A percentile compares a stretch with the other conserved stretches of the same genome.
phyloP scores from a whole-genome alignment of 2,797 vertebrate genomes.

The Neomorphus geoffroyi region DNA sequence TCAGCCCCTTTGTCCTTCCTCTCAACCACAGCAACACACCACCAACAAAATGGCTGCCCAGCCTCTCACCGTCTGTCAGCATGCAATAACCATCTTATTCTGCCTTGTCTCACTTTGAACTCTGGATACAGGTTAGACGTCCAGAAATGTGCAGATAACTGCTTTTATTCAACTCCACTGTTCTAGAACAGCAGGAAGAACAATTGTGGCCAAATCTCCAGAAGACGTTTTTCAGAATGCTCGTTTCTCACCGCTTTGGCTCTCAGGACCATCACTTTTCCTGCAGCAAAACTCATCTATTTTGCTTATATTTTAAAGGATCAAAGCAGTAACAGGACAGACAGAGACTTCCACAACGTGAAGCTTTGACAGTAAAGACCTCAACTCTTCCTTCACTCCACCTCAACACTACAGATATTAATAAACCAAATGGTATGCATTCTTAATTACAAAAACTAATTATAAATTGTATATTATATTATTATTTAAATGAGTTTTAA shows the following conservation, averaged over 20 bases:
- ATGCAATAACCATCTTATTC: background rate
- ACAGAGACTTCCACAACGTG: background rate
- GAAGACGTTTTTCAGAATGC: background rate
- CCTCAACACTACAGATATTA: background rate
- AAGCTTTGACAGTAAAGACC: background rate
- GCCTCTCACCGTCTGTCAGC: background rate
- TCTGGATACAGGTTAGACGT: background rate
- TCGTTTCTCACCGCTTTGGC: background rate
- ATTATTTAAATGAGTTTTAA: too few relatives aligned
- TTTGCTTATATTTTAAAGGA: background rate
- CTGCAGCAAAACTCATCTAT: background rate
- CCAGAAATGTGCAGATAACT: background rate
- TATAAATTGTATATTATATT: too few relatives aligned
- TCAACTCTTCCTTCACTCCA: background rate
- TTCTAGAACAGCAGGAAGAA: background rate
- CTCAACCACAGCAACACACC: background rate
- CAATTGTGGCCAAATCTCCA: background rate
- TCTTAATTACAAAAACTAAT: background rate
- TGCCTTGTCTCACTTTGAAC: background rate
- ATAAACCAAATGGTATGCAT: background rate
- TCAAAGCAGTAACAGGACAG: background rate
- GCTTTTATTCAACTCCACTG: background rate
- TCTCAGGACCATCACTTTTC: background rate
- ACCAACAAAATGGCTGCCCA: conserved; percentile 61
- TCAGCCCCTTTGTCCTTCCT: background rate